A percentile compares a stretch with the other conserved stretches of the same genome.
phyloP scores from a whole-genome alignment of 2,113 vertebrate genomes.

The Hemicordylus capensis region DNA sequence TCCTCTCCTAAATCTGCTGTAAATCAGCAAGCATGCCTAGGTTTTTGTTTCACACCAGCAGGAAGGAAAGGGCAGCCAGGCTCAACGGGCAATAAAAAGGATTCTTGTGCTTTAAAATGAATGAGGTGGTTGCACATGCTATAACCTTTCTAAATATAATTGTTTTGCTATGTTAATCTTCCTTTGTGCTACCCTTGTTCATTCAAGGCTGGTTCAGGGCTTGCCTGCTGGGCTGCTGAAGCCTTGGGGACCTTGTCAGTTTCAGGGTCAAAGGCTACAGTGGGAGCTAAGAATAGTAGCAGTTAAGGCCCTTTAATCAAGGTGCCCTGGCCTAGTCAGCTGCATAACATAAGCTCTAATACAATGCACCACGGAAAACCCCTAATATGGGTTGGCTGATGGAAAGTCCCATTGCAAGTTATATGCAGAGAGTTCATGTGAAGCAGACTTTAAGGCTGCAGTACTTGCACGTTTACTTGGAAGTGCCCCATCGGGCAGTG shows the following conservation, averaged over 20 bases:
- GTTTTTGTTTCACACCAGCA: neutral
- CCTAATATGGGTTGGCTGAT: neutral
- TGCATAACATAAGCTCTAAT: neutral
- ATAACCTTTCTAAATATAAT: neutral
- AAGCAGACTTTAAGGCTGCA: neutral
- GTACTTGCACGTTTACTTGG: too few relatives aligned
- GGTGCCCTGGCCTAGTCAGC: too few relatives aligned
- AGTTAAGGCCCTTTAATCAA: neutral
- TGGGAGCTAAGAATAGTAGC: neutral
- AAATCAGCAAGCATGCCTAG: neutral
- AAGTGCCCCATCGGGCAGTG: too few relatives aligned
- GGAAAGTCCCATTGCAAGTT: neutral
- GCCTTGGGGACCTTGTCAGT: neutral
- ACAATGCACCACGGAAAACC: neutral
- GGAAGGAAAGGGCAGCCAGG: neutral
- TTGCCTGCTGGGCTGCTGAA: neutral
- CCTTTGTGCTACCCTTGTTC: neutral
- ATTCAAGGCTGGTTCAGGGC: neutral
- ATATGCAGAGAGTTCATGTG: neutral
- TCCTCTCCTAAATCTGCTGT: constrained; percentile 1
- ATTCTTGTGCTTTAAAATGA: neutral
- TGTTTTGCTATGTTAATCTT: neutral
- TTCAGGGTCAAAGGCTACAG: neutral
- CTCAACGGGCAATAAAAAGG: neutral
- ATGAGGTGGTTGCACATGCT: neutral